Evolutionary conservation across 1,140 invertebrate genomes (phyloP).

Genomic region (Colletes latitarsis): DNA sequence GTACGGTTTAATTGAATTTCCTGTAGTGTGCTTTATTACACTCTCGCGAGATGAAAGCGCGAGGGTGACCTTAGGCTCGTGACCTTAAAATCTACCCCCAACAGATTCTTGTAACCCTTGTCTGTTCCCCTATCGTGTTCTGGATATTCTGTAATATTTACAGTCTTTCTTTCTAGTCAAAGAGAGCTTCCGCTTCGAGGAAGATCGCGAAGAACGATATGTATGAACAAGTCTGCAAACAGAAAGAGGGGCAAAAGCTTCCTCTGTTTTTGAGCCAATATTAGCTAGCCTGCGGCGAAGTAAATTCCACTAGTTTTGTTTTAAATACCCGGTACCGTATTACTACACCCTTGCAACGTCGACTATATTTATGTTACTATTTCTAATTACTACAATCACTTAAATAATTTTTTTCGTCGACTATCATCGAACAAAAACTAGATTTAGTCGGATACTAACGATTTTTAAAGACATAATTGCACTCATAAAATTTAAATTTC

Average conservation of each 20-base stretch:
- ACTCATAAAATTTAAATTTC: no score
- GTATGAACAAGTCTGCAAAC: slow-evolving; percentile 26
- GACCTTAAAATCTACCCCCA: background rate
- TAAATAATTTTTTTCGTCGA: no score
- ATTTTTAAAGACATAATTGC: no score
- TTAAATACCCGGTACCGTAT: background rate
- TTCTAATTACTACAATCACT: no score
- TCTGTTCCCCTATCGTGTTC: background rate
- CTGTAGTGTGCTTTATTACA: background rate
- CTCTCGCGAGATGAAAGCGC: background rate
- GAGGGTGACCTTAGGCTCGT: background rate
- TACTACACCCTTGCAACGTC: background rate
- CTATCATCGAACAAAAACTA: no score
- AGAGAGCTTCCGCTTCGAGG: slow-evolving; percentile 12
- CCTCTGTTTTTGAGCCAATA: background rate
- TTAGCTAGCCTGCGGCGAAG: slow-evolving; percentile 18
- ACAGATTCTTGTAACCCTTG: background rate
- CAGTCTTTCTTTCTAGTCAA: slow-evolving; percentile 26
- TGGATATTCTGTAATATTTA: slow-evolving; percentile 37
- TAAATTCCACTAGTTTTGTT: background rate
- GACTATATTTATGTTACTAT: no score
- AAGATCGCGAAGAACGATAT: slow-evolving; percentile 4
- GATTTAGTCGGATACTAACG: no score
- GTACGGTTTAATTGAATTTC: background rate
- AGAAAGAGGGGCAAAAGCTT: background rate